Evolutionary conservation across 1,140 invertebrate genomes (phyloP).

Genomic region (Himalopsyche phryganea): DNA sequence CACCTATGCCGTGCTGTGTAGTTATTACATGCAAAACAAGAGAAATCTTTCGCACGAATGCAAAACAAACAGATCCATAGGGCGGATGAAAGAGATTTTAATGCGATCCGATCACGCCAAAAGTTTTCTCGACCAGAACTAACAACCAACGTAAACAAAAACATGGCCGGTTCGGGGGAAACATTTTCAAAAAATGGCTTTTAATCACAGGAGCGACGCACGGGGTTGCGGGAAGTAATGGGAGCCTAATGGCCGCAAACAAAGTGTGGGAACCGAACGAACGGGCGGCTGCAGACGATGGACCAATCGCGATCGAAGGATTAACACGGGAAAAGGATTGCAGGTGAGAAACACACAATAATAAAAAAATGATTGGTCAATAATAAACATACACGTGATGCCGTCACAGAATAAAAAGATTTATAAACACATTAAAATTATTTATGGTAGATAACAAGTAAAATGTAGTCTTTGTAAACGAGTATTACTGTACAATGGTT

Average conservation of each 20-base stretch:
- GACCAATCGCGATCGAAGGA: background rate
- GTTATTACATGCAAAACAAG: conserved; percentile 17
- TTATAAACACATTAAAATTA: too few relatives aligned
- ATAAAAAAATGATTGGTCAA: conserved; percentile 3
- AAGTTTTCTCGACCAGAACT: conserved; percentile 11
- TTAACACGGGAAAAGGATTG: conserved; percentile 6
- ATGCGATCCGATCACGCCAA: conserved; percentile 33
- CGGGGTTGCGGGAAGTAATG: conserved; percentile 23
- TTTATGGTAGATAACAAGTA: too few relatives aligned
- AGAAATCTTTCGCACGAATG: conserved; percentile 30
- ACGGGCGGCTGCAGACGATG: background rate
- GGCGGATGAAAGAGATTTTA: conserved; percentile 23
- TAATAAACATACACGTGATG: too few relatives aligned
- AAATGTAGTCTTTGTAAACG: too few relatives aligned
- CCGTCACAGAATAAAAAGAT: too few relatives aligned
- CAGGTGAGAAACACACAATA: conserved; percentile 11
- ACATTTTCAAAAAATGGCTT: conserved; percentile 33
- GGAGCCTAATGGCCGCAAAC: conserved; percentile 25
- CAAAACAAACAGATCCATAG: conserved; percentile 29
- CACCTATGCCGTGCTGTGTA: background rate
- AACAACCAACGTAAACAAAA: conserved; percentile 21
- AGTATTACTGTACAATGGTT: too few relatives aligned
- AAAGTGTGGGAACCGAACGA: conserved; percentile 30
- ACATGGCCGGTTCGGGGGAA: conserved; percentile 26
- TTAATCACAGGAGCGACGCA: conserved; percentile 33